Evolutionary conservation across 2,888 invertebrate genomes (phyloP).

Genomic region (Timema cristinae): DNA sequence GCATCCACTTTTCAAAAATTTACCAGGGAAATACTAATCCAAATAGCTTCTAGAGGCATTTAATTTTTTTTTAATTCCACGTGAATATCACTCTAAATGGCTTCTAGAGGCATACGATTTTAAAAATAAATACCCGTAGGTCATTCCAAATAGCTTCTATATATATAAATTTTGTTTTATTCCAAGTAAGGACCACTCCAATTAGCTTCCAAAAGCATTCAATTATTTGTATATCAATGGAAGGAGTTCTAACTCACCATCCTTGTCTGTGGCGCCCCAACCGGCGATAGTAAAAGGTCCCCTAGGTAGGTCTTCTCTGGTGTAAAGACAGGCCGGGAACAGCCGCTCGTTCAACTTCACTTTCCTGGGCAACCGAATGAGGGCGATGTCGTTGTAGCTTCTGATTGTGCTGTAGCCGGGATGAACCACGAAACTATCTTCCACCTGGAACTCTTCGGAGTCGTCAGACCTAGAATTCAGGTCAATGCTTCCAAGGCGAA

Average conservation of each 20-base stretch:
- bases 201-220: no score
- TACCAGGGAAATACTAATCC: no score
- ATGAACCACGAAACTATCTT: conserved; percentile 16
- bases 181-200: no score
- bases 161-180: no score
- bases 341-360: conserved; percentile 23
- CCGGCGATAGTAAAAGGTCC: conserved; percentile 23
- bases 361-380: conserved; percentile 31
- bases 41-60: no score
- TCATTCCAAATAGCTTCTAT: no score
- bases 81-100: no score
- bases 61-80: no score
- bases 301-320: conserved; percentile 18
- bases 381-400: conserved; percentile 35
- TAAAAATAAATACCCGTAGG: no score
- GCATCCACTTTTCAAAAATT: no score
- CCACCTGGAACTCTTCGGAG: neutral
- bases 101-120: no score
- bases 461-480: neutral
- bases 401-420: conserved; percentile 31
- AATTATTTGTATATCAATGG: no score
- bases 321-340: conserved; percentile 27
- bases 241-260: conserved; percentile 16
- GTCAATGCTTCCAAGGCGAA: conserved; percentile 11
- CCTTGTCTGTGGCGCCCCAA: conserved; percentile 25